A percentile compares a stretch with the other conserved stretches of the same genome.
Evolutionary conservation across 2,113 vertebrate species (phyloP).

Genomic region (Anoplopoma fimbria): DNA sequence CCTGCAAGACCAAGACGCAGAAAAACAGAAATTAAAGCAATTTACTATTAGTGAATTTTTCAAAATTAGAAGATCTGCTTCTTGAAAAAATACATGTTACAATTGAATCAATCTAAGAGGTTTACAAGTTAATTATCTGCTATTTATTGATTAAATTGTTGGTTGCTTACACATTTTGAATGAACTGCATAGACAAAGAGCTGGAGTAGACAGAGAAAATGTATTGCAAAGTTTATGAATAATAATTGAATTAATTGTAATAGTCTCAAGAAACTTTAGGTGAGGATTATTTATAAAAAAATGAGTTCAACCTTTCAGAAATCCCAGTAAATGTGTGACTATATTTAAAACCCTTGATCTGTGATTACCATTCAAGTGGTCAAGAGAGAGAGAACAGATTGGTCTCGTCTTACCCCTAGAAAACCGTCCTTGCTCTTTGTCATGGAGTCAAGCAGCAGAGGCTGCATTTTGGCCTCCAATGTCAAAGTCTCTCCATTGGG

Average conservation of each 20-base stretch:
- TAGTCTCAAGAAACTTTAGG: not conserved
- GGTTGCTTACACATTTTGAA: not conserved
- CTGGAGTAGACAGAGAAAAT: not conserved
- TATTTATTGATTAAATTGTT: not conserved
- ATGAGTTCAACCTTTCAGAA: too few species aligned
- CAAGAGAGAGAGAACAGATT: not conserved
- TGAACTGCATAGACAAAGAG: not conserved
- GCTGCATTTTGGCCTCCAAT: slow-evolving; percentile 91
- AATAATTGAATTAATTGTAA: not conserved
- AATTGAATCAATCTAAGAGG: not conserved
- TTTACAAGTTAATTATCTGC: not conserved
- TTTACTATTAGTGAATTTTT: not conserved
- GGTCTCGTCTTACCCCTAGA: slow-evolving; percentile 86
- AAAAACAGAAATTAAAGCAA: not conserved
- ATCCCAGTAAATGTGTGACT: not conserved
- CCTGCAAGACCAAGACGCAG: slow-evolving; percentile 75
- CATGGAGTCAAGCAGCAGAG: slow-evolving; percentile 93
- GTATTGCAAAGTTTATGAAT: not conserved
- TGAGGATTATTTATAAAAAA: not conserved
- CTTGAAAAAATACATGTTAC: not conserved
- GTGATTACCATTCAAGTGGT: not conserved
- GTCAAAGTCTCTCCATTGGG: slow-evolving; percentile 89
- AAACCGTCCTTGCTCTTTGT: slow-evolving; percentile 99
- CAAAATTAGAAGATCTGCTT: not conserved
- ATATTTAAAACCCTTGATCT: not conserved